Conservation (phyloP, 2,113 vertebrate genomes). For the Speoplatyrhinus poulsoni region DNA sequence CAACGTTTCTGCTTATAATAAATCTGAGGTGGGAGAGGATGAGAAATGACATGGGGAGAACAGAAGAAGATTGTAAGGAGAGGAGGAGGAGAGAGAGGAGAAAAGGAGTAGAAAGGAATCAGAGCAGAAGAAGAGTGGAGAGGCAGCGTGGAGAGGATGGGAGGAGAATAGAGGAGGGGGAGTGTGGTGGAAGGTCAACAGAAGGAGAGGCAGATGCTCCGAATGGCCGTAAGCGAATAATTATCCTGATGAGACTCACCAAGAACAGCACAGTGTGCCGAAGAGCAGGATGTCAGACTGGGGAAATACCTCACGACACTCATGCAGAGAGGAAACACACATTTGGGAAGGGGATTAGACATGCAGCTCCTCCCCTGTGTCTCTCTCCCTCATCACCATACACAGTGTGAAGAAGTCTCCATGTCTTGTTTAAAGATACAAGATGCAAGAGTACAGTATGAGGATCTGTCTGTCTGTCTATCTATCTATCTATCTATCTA, state of each 20-base stretch:
- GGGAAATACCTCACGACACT: conserved; percentile 76
- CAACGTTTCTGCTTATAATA: conserved; percentile 12
- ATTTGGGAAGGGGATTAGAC: background rate
- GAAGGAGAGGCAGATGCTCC: conserved; percentile 77
- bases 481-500: background rate
- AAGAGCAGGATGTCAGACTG: conserved; percentile 56
- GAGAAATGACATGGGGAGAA: conserved; percentile 15
- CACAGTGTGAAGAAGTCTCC: too few relatives aligned
- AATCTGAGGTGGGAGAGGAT: conserved; percentile 4
- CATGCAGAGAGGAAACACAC: background rate
- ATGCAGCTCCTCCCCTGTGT: background rate
- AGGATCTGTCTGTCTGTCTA: background rate
- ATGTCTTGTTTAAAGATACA: too few relatives aligned
- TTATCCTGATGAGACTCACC: conserved; percentile 80
- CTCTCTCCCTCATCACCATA: too few relatives aligned
- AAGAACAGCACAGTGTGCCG: conserved; percentile 58
- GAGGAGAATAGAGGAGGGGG: conserved; percentile 31
- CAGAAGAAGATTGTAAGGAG: conserved; percentile 10
- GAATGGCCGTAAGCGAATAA: conserved; percentile 77
- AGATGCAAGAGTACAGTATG: background rate
- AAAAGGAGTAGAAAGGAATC: background rate
- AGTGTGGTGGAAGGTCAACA: conserved; percentile 62
- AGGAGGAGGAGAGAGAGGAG: conserved; percentile 11
- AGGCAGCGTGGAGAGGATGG: conserved; percentile 3
- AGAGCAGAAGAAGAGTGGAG: background rate